Evolutionary conservation across 2,888 invertebrate genomes (phyloP).

Genomic region (Drosophila koepferae): DNA sequence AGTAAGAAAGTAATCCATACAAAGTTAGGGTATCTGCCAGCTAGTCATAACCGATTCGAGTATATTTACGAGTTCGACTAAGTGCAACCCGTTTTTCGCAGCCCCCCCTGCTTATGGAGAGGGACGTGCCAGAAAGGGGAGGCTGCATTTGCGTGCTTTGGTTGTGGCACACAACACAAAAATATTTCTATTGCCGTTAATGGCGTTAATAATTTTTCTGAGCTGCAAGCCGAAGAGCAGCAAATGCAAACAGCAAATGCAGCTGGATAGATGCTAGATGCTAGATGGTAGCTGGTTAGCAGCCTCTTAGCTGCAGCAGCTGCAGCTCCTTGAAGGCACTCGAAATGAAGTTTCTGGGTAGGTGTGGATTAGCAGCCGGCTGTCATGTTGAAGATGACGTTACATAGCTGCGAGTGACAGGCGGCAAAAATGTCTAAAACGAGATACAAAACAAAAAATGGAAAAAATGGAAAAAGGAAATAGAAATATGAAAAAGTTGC

Average conservation of each 20-base stretch:
- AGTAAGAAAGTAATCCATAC: too few species aligned
- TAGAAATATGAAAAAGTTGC: constrained; percentile 47
- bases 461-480: constrained; percentile 4
- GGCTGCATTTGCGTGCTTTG: constrained; percentile 18
- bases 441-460: not conserved
- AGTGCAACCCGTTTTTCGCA: constrained; percentile 54
- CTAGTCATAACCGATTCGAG: not conserved
- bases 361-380: constrained; percentile 78
- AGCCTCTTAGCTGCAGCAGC: constrained; percentile 23
- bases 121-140: not conserved
- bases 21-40: not conserved
- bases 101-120: constrained; percentile 7
- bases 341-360: constrained; percentile 25
- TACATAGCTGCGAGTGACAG: constrained; percentile 80
- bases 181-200: constrained; percentile 81
- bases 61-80: constrained; percentile 15
- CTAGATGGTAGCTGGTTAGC: not conserved
- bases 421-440: constrained; percentile 38
- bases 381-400: constrained; percentile 81
- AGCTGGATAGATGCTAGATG: constrained; percentile 17
- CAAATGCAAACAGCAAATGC: constrained; percentile 26
- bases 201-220: constrained; percentile 77
- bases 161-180: constrained; percentile 72
- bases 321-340: constrained; percentile 42
- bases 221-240: constrained; percentile 15